Evolutionary conservation across 2,888 invertebrate species (phyloP).

Genomic region (Fabriciana adippe): DNA sequence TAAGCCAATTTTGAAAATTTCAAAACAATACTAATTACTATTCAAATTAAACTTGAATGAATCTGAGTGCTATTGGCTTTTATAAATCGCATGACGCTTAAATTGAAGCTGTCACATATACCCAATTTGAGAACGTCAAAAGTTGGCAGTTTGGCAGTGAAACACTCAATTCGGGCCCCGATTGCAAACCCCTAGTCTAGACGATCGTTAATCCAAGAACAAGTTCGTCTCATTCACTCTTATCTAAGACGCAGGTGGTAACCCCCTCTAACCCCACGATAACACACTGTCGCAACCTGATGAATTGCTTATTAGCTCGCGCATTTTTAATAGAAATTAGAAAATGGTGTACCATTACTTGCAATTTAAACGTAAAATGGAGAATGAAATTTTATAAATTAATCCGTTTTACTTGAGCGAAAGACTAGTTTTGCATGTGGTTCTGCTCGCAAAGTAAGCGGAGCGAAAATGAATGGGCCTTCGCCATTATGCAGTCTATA

Average conservation of each 20-base stretch:
- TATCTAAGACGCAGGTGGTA: slow-evolving; percentile 68
- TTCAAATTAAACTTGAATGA: background rate
- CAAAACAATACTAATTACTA: no score
- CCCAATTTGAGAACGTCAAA: slow-evolving; percentile 14
- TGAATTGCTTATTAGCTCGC: slow-evolving; percentile 77
- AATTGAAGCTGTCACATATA: slow-evolving; percentile 21
- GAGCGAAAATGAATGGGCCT: no score
- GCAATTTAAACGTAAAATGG: background rate
- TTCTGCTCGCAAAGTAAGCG: no score
- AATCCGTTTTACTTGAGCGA: no score
- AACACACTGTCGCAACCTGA: slow-evolving; percentile 76
- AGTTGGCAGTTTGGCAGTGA: slow-evolving; percentile 20
- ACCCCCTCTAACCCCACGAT: slow-evolving; percentile 49
- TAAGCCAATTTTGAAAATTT: no score
- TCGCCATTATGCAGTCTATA: no score
- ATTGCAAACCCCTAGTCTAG: slow-evolving; percentile 48
- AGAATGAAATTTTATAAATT: no score
- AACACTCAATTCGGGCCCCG: slow-evolving; percentile 17
- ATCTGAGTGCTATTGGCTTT: background rate
- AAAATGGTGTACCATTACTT: slow-evolving; percentile 10
- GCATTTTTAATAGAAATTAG: slow-evolving; percentile 20
- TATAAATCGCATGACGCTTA: slow-evolving; percentile 14
- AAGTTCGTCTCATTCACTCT: slow-evolving; percentile 63
- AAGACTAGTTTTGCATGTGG: no score
- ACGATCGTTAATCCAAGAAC: slow-evolving; percentile 62